Evolutionary conservation across 1,140 invertebrate species (phyloP).

Genomic region (Zaprionus nigranus): DNA sequence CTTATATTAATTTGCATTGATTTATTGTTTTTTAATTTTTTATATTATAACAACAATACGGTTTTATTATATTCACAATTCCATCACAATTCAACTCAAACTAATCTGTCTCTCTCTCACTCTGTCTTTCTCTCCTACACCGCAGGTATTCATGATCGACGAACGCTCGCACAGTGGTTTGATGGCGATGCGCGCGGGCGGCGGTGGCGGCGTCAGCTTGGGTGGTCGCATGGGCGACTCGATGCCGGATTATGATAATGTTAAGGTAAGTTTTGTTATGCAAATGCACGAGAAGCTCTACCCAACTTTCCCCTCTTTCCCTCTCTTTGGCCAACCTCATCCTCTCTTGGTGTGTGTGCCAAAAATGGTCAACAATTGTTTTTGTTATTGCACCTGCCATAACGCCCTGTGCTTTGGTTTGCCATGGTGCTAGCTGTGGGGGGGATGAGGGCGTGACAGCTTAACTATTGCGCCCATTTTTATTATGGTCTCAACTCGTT

Average conservation of each 20-base stretch:
- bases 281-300: conserved; percentile 48
- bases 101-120: background rate
- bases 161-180: conserved; percentile 80
- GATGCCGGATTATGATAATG: conserved; percentile 86
- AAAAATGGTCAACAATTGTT: conserved; percentile 57
- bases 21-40: no score
- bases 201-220: conserved; percentile 63
- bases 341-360: background rate
- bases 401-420: conserved; percentile 5
- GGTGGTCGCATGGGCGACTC: conserved; percentile 82
- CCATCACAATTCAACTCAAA: background rate
- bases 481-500: conserved; percentile 34
- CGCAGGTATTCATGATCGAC: conserved; percentile 84
- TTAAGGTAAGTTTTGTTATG: conserved; percentile 85
- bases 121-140: background rate
- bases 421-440: no score
- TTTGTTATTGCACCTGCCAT: conserved; percentile 32
- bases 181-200: conserved; percentile 73
- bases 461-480: conserved; percentile 58
- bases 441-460: conserved; percentile 30
- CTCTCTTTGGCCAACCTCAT: background rate
- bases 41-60: background rate
- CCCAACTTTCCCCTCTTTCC: background rate
- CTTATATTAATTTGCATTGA: no score
- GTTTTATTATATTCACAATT: background rate